Evolutionary conservation across 2,113 vertebrate genomes (phyloP), one percentile per base, ranked within the genome.

Genomic region (Catharus bicknelli): DNA sequence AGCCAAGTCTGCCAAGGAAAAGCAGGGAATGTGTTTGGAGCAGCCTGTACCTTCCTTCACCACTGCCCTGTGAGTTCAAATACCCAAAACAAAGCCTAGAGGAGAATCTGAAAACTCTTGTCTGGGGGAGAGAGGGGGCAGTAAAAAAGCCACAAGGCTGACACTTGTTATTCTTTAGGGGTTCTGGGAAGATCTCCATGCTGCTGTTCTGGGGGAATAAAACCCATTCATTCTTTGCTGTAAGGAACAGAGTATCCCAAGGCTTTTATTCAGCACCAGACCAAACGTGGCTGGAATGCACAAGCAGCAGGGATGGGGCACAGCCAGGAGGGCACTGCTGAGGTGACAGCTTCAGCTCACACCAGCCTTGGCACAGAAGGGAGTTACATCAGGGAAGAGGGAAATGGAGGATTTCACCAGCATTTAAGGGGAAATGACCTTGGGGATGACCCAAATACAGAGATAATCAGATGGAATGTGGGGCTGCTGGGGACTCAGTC

Each of bases 351-450:
- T 23, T 14, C 76, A 38, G 32, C 76, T 83, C 86, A 42, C 54
- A 47, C 1, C 73, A 68, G 53, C 67, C 34, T 8, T 22, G 48
- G 36, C 80, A 79, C 22, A 40, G 84, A 47, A 62, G 59, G 12
- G 38, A 78, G 74, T 30, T 25, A 26, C 0, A 0, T 26, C 58
- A 83, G 32, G 66, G 45, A 59, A 58, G 25, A 0, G 2, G n/a
- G 48, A 57, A 15, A 47, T 2, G 10, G 83, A 22, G 42, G 58
- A 66, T 69, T 83, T 57, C 67, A 47, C 3, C 2, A 2, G 70
- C 2, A 11, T 62, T 29, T 38, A 55, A 32, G 18, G 29, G 67
- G 14, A 14, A 80, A 19, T 0, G 0, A 58, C 0, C 2, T 1
- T 30, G 50, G 23, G 36, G 27, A n/a, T 16, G 43, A 55, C 40